Evolutionary conservation across 2,888 invertebrate species (phyloP).

Genomic region (Julus scanicus): DNA sequence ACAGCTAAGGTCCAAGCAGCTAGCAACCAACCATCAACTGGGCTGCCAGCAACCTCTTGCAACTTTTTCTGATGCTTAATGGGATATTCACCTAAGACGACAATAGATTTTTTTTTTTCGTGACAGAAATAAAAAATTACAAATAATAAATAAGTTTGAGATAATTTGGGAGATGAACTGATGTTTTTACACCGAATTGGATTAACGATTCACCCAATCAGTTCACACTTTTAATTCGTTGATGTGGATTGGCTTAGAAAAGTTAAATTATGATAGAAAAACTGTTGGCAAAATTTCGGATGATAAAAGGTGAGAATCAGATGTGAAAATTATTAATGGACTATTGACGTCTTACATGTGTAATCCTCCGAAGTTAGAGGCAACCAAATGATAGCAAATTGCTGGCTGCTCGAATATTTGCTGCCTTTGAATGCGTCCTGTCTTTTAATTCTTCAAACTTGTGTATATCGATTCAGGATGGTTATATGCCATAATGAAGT

Average conservation of each 20-base stretch:
- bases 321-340: too few relatives aligned
- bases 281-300: too few relatives aligned
- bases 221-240: too few relatives aligned
- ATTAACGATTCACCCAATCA: not conserved
- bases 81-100: not conserved
- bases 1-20: not conserved
- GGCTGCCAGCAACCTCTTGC: not conserved
- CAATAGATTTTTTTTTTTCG: too few relatives aligned
- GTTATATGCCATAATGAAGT: not conserved
- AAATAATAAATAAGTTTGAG: too few relatives aligned
- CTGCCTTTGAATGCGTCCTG: not conserved
- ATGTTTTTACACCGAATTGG: not conserved
- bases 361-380: not conserved
- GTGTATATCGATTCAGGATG: not conserved
- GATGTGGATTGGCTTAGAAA: too few relatives aligned
- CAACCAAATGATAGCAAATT: not conserved
- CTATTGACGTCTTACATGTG: not conserved
- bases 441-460: slow-evolving; percentile 4
- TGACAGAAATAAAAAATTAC: too few relatives aligned
- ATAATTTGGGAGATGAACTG: too few relatives aligned
- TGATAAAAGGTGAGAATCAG: too few relatives aligned
- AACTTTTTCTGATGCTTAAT: not conserved
- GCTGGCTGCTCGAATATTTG: not conserved
- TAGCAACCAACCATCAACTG: not conserved
- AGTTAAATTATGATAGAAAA: too few relatives aligned